phyloP scores from a whole-genome alignment of 2,797 vertebrate species.

The Cercopithecus neglectus region DNA sequence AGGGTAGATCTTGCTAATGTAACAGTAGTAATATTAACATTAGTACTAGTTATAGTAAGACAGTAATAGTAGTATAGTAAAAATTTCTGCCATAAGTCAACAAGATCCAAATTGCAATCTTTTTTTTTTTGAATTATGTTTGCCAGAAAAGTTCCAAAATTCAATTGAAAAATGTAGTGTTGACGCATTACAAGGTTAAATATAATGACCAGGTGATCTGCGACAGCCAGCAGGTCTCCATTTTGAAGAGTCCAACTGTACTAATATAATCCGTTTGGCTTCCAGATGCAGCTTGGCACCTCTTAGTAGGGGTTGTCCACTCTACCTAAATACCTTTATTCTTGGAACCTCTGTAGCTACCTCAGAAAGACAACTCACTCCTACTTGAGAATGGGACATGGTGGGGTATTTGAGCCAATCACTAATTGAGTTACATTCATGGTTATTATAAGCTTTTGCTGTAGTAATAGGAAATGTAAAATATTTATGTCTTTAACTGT shows the following conservation, averaged over 20 bases:
- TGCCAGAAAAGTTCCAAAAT: not conserved
- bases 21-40: not conserved
- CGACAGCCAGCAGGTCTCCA: not conserved
- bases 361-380: not conserved
- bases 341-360: not conserved
- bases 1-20: not conserved
- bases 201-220: not conserved
- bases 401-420: not conserved
- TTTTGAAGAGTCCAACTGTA: not conserved
- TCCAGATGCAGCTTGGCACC: not conserved
- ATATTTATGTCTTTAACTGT: not conserved
- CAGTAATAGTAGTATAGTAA: not conserved
- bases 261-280: constrained; percentile 8
- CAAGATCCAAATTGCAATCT: not conserved
- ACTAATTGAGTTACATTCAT: not conserved
- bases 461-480: not conserved
- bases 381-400: not conserved
- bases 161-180: not conserved
- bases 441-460: not conserved
- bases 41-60: not conserved
- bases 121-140: not conserved
- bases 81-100: constrained; percentile 10
- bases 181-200: not conserved
- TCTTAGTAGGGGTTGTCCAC: not conserved
- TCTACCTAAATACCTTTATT: not conserved